phyloP scores from a whole-genome alignment of 2,797 vertebrate species.

The Sebastiscus albofasciatus region DNA sequence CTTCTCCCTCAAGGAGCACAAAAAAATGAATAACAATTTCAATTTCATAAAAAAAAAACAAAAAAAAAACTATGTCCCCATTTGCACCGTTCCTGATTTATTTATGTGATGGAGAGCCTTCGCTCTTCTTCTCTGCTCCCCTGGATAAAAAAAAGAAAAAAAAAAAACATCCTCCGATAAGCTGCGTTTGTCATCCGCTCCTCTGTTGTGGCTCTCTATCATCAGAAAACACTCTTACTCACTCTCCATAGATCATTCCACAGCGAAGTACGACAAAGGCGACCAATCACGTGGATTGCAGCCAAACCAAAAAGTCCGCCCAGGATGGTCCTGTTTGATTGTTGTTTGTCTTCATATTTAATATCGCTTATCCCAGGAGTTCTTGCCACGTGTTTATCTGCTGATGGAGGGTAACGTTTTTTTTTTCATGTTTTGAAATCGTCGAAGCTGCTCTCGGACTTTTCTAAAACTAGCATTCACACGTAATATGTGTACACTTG shows the following conservation, averaged over 20 bases:
- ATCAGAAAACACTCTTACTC: constrained; percentile 50
- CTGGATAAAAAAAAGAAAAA: constrained; percentile 15
- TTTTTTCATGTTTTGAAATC: constrained; percentile 34
- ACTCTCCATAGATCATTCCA: constrained; percentile 37
- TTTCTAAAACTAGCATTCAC: constrained; percentile 23
- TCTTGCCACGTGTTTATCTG: constrained; percentile 27
- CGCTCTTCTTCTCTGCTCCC: constrained; percentile 45
- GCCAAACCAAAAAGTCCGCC: constrained; percentile 56
- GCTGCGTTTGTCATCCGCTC: constrained; percentile 56
- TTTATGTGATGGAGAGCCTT: constrained; percentile 57
- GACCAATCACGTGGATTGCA: constrained; percentile 44
- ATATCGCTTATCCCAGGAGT: constrained; percentile 46
- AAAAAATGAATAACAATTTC: constrained; percentile 43
- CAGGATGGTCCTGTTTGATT: constrained; percentile 27
- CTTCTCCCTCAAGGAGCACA: constrained; percentile 57
- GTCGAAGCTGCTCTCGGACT: constrained; percentile 20
- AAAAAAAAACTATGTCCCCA: constrained; percentile 8
- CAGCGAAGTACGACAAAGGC: constrained; percentile 42
- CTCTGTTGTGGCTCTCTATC: constrained; percentile 57
- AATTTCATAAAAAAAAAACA: constrained; percentile 27
- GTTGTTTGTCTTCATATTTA: constrained; percentile 40
- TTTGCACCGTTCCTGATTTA: constrained; percentile 63
- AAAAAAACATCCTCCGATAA: constrained; percentile 39
- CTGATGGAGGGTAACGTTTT: constrained; percentile 2
- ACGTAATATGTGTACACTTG: constrained; percentile 23